A percentile compares a stretch with the other conserved stretches of the same genome.
Conservation (phyloP, 64 coral and sea anemone genomes). For the Stylophora pistillata region DNA sequence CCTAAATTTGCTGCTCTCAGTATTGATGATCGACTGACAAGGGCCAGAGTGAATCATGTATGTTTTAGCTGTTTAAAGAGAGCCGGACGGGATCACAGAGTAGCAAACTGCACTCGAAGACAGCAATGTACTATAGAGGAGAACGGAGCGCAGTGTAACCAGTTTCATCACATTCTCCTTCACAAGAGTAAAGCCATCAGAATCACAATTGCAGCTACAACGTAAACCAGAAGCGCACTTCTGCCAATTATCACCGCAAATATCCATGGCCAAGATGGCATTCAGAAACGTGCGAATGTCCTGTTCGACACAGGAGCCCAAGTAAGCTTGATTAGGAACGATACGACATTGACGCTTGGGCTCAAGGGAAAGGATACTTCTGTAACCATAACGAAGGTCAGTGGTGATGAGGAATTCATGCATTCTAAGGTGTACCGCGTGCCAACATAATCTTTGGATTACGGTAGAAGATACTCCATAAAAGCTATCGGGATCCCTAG, state of each 20-base stretch:
- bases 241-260: constrained; percentile 46
- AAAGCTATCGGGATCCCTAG: no score
- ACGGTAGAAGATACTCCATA: no score
- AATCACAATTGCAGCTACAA: no score
- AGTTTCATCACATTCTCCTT: constrained; percentile 22
- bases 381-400: constrained; percentile 50
- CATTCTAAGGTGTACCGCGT: constrained; percentile 57
- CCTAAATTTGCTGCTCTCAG: neutral
- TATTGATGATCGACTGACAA: neutral
- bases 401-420: constrained; percentile 60
- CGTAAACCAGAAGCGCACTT: neutral
- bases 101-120: constrained; percentile 19
- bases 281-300: constrained; percentile 52
- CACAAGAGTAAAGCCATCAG: neutral
- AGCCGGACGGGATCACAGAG: constrained; percentile 33
- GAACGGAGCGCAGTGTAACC: constrained; percentile 6
- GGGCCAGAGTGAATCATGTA: neutral
- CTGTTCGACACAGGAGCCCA: neutral
- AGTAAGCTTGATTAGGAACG: neutral
- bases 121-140: constrained; percentile 7
- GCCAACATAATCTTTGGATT: neutral
- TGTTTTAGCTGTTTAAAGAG: constrained; percentile 39
- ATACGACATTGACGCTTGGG: neutral
- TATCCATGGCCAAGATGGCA: constrained; percentile 15
- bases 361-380: neutral